phyloP scores from a whole-genome alignment of 2,888 invertebrate species.

The Drosophila planitibia region DNA sequence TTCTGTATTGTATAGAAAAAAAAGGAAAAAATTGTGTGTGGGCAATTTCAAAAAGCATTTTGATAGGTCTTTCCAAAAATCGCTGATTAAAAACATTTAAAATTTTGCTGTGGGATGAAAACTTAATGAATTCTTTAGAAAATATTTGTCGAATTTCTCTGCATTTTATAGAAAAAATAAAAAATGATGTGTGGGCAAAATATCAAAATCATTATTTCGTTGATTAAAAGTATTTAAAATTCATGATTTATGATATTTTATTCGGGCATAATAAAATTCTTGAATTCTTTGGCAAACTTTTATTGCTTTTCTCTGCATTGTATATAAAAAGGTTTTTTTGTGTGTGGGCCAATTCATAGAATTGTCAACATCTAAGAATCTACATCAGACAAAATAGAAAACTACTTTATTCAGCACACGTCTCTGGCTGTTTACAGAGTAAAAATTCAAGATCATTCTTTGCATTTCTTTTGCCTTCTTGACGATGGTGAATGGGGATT shows the following conservation, averaged over 20 bases:
- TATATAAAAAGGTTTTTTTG: background rate
- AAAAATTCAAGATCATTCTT: conserved; percentile 53
- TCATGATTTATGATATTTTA: background rate
- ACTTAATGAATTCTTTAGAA: background rate
- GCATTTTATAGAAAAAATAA: background rate
- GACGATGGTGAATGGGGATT: conserved; percentile 39
- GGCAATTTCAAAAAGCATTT: background rate
- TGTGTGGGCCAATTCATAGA: conserved; percentile 23
- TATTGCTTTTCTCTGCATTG: background rate
- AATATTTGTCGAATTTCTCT: background rate
- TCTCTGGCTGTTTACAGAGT: conserved; percentile 29
- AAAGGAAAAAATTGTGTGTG: background rate
- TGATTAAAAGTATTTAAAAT: background rate
- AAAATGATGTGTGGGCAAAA: background rate
- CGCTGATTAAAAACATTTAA: background rate
- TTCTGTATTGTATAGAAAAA: background rate
- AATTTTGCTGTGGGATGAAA: background rate
- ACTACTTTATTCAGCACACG: conserved; percentile 31
- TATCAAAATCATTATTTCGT: background rate
- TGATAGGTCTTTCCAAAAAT: background rate
- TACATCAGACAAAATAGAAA: conserved; percentile 10
- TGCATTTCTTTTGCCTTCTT: conserved; percentile 30
- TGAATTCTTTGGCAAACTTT: background rate
- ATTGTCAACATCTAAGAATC: conserved; percentile 12
- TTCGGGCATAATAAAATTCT: background rate